phyloP scores from a whole-genome alignment of 2,113 vertebrate genomes.

The Apeltes quadracus region DNA sequence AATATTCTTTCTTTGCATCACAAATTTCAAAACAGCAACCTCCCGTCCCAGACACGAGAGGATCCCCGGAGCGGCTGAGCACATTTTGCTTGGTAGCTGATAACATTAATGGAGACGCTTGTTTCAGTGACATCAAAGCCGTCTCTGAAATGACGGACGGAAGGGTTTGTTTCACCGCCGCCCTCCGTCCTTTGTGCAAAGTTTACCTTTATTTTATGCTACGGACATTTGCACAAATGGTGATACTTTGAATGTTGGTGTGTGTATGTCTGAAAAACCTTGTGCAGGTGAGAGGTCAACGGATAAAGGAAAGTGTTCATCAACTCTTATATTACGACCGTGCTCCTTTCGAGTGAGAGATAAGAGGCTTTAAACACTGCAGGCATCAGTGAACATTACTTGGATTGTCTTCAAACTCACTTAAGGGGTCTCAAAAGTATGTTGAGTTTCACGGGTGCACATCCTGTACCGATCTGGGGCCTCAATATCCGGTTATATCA shows the following conservation, averaged over 20 bases:
- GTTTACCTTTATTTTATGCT: slow-evolving; percentile 30
- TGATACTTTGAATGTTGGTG: background rate
- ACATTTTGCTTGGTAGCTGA: slow-evolving; percentile 48
- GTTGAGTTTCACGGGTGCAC: background rate
- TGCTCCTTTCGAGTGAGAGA: background rate
- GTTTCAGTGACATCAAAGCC: slow-evolving; percentile 66
- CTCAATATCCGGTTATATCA: slow-evolving; percentile 6
- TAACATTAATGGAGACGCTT: slow-evolving; percentile 63
- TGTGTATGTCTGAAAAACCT: background rate
- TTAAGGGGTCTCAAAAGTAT: background rate
- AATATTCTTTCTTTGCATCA: slow-evolving; percentile 35
- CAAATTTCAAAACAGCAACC: slow-evolving; percentile 20
- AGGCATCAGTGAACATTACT: background rate
- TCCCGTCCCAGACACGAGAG: background rate
- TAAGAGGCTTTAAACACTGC: slow-evolving; percentile 15
- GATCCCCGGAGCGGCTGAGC: slow-evolving; percentile 22
- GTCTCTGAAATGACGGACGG: slow-evolving; percentile 60
- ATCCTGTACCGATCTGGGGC: background rate
- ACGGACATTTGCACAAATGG: background rate
- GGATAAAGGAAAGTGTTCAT: slow-evolving; percentile 8
- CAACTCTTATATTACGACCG: background rate
- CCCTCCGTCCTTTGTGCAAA: slow-evolving; percentile 36
- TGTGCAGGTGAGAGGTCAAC: slow-evolving; percentile 21
- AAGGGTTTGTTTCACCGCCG: slow-evolving; percentile 48
- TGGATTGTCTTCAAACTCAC: background rate